Conservation (phyloP, 2,888 invertebrate species). For the Prosapia bicincta region DNA sequence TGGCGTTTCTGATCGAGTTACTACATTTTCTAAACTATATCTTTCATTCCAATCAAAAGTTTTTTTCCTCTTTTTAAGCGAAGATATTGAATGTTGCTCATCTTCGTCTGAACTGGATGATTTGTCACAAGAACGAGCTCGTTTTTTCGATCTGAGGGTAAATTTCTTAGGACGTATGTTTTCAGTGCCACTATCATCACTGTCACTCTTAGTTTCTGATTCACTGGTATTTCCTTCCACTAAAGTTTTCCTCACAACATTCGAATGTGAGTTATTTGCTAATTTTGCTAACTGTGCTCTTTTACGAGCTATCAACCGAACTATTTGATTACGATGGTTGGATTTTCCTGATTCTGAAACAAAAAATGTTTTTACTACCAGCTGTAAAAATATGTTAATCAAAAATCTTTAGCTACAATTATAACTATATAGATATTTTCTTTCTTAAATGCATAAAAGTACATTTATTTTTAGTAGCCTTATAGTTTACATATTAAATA, state of each 20-base stretch:
- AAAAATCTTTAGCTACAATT: no score
- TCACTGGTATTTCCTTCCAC: constrained; percentile 2
- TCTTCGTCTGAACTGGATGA: background rate
- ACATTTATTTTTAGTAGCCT: no score
- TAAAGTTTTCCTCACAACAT: background rate
- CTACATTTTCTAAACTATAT: constrained; percentile 12
- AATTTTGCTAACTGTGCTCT: constrained; percentile 22
- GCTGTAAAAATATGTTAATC: background rate
- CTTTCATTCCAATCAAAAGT: constrained; percentile 14
- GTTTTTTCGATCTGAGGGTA: background rate
- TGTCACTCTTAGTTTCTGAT: background rate
- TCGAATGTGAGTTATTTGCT: constrained; percentile 18
- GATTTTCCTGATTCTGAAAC: background rate
- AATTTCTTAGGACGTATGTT: background rate
- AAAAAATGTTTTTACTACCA: background rate
- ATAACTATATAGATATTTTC: no score
- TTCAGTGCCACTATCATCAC: constrained; percentile 11
- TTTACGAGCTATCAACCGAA: constrained; percentile 24
- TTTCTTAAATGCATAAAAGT: no score
- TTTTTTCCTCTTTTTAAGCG: constrained; percentile 18
- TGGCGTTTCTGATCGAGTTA: background rate
- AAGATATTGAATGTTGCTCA: background rate
- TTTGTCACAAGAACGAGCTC: background rate
- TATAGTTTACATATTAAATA: no score
- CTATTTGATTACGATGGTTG: constrained; percentile 17